Base-by-base conservation (phyloP, 2,113 vertebrate species). In the Coryphaenoides rupestris region DNA sequence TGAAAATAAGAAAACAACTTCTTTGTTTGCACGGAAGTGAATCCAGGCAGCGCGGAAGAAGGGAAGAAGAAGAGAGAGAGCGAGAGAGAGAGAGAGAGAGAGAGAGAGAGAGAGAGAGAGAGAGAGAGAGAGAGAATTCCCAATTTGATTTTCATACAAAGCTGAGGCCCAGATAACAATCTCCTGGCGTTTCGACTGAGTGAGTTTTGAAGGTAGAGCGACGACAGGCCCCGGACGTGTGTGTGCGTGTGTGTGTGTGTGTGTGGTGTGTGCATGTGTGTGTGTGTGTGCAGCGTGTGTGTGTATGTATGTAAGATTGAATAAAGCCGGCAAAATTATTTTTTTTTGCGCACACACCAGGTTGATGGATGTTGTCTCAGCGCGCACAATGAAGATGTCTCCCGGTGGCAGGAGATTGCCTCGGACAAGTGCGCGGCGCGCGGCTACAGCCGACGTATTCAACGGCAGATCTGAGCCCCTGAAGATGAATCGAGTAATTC, bases 1-100 rank as follows among this genome's bases (percentile, higher is more conserved):
- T 92, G 86, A 91, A 92, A 94, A 90, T 92, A 87, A 89, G 88
- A 92, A 92, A 91, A 90, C 88, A 90, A 83, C 82, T 86, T 84
- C 90, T 88, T 84, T 88, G 90, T 88, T 87, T 88, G 77, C 83
- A 90, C 86, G 84, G 87, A 89, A 90, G 83, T 82, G 81, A 89
- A 89, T 89, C 85, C 84, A 84, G 76, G 63, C 9, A 14, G 54
- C 5, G 1, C 4, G 19, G 14, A 12, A 24, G 22, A 16, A 6
- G 9, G 19, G 19, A 82, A 84, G 84, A 83, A 82, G 74, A 88
- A 21, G 21, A 3, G 13, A 50, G 0, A 50, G 16, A 50, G 40
- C 4, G 40, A 45, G 3, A 50, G 15, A 50, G 15, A 4, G 40
- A 56, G 83, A 85, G 86, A n/a, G 52, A 33, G 83, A 84, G 86